Evolutionary conservation across 2,797 vertebrate species (phyloP), one percentile per base, ranked within the genome.

Genomic region (Spheniscus humboldti): DNA sequence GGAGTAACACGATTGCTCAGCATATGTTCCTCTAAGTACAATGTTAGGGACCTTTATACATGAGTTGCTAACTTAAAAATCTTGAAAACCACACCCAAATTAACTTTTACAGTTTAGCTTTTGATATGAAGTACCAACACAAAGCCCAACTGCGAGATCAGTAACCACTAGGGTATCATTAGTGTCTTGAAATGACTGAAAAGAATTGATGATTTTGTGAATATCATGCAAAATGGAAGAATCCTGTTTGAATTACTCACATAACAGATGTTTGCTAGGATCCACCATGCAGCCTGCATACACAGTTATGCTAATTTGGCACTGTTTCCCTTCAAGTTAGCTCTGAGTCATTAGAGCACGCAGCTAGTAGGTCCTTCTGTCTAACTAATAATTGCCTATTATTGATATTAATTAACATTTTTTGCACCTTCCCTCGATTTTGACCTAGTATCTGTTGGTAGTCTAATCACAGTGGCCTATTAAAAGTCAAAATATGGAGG

Each of bases 351-450:
- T 99, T 99, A 99, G 99, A 99, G 98, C 99, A 99, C 98, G 96
- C 98, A 98, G 98, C 98, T 99, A 99, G 99, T 99, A 98, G 99
- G 99, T 99, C 99, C 98, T 99, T 99, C 99, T 99, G 99, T 99
- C 99, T 99, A 99, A 99, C 99, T 99, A 99, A 99, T 99, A 99
- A 99, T 99, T 99, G 99, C 98, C 99, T 99, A 99, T 99, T 99
- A 99, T 99, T 99, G 99, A 99, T 99, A 99, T 99, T 99, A 99
- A 99, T 99, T 99, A 99, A 99, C 99, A 99, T 99, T 99, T 99
- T 99, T 99, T 98, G 98, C 99, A 99, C 99, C 98, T 99, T 98
- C 98, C 98, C 98, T 99, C 97, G 30, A 98, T 99, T 98, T 98
- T 99, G 99, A 99, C 99, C 99, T 97, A 96, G 98, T 99, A 99